Base-by-base conservation (phyloP, 1,140 invertebrate genomes). In the Dendroctonus valens region DNA sequence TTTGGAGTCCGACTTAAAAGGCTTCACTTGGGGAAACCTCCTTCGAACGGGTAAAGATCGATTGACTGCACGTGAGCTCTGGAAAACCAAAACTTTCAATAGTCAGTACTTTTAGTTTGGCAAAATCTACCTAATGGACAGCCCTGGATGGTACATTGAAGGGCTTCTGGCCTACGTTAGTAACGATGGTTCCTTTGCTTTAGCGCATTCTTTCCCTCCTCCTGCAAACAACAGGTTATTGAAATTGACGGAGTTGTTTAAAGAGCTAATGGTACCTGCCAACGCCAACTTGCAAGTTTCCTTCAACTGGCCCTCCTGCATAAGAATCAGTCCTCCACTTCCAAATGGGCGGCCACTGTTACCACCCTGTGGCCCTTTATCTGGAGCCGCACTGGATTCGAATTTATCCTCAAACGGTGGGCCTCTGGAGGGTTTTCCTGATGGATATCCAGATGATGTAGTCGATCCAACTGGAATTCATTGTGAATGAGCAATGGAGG, bases 21-120 rank as follows among this genome's bases (percentile, higher is more conserved):
- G 68, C 77, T 69, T 75, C 77, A 49, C 79, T 76, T 4, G 87
- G 87, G 2, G 86, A 84, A 49, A 83, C 80, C n/a, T 6, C 81
- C 72, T 83, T 81, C 46, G 81, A 82, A 70, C 3, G 87, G 87
- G 68, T 86, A 79, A 46, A 89, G 77, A 74, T 89, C 88, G 51
- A 90, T 85, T 62, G 86, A 87, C 75, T 89, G 88, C 0, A 90
- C 87, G 74, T 88, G 87, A 0, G 87, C 88, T 55, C 87, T 65
- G 48, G 37, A n/a, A 49, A 59, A 46, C n/a, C 5, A 40, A 40
- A 49, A 59, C 26, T 15, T 59, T 46, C 37, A 44, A 12, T 46
- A 46, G 5, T 14, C 8, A 7, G 6, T n/a, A 14, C 41, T 46
- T 8, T 48, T 14, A 44, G 26, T 59, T 1, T 52, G 53, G 11